phyloP scores from a whole-genome alignment of 1,140 invertebrate species.

The Ceratina calcarata region DNA sequence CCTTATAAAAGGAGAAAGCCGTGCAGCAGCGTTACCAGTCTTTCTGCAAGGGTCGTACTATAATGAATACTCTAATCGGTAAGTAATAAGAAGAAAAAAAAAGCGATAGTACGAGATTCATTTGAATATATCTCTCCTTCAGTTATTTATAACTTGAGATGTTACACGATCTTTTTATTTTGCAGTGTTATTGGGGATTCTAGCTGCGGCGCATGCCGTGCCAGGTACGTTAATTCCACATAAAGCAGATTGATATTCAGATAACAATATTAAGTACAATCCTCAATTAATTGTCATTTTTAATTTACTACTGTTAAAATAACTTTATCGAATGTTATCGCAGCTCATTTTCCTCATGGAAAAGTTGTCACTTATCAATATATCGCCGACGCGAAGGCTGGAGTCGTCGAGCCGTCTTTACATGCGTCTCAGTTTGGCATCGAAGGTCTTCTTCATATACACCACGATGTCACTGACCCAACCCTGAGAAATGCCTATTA shows the following conservation, averaged over 20 bases:
- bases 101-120: background rate
- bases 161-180: constrained; percentile 28
- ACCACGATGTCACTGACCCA: constrained; percentile 58
- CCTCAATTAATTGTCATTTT: background rate
- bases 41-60: constrained; percentile 64
- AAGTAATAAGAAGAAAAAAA: constrained; percentile 48
- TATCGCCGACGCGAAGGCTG: constrained; percentile 69
- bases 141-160: background rate
- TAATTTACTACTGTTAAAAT: background rate
- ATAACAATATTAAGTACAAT: background rate
- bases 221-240: constrained; percentile 53
- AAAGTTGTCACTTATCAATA: constrained; percentile 76
- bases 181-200: constrained; percentile 59
- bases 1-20: constrained; percentile 73
- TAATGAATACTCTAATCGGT: constrained; percentile 67
- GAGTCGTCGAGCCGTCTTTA: constrained; percentile 68
- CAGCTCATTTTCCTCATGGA: constrained; percentile 66
- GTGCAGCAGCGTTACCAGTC: constrained; percentile 65
- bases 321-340: constrained; percentile 25
- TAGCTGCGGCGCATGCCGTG: constrained; percentile 55
- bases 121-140: background rate
- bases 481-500: constrained; percentile 59
- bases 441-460: constrained; percentile 69
- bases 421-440: constrained; percentile 73
- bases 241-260: background rate